phyloP scores from a whole-genome alignment of 2,797 vertebrate species.

The Gallinago stenura region DNA sequence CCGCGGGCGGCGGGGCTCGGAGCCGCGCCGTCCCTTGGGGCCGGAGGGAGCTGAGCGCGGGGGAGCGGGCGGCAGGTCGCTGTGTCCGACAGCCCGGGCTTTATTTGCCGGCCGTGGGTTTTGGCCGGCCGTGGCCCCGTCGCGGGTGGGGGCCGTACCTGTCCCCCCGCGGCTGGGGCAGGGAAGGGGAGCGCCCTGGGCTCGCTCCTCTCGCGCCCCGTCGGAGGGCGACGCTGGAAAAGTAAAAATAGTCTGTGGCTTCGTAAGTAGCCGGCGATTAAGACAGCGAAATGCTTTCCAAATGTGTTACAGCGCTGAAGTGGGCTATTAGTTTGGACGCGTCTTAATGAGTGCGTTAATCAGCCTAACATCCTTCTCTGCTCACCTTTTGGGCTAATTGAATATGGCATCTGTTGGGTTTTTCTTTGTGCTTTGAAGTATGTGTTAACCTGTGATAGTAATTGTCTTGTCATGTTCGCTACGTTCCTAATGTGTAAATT shows the following conservation, averaged over 20 bases:
- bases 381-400: not conserved
- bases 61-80: not conserved
- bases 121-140: fast-evolving
- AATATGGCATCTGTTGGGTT: not conserved
- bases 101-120: fast-evolving
- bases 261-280: not conserved
- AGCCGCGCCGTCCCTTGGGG: not conserved
- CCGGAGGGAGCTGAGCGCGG: too few relatives aligned
- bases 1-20: not conserved
- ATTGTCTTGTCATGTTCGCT: not conserved
- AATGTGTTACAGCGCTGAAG: not conserved
- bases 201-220: not conserved
- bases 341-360: not conserved
- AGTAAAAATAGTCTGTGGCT: not conserved
- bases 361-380: not conserved
- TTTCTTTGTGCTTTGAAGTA: not conserved
- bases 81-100: not conserved
- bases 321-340: not conserved
- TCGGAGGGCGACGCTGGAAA: not conserved
- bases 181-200: fast-evolving
- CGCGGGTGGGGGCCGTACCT: not conserved
- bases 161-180: fast-evolving
- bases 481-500: not conserved
- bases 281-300: not conserved
- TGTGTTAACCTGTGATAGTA: not conserved